Evolutionary conservation across 2,113 vertebrate species (phyloP).

Genomic region (Tenrec ecaudatus): DNA sequence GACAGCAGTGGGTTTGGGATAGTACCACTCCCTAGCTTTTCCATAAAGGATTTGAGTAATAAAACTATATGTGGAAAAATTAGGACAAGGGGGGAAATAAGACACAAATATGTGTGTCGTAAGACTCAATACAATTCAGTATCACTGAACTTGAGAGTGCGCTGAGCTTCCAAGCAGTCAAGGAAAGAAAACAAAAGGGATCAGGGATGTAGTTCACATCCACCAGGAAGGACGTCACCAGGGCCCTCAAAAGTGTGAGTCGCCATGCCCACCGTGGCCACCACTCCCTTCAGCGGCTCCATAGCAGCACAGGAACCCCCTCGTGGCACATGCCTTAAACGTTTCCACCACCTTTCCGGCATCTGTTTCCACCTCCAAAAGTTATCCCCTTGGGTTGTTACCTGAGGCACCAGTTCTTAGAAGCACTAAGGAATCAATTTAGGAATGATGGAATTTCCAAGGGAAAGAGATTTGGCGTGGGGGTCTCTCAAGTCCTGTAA

Average conservation of each 20-base stretch:
- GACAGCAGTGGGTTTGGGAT: no score
- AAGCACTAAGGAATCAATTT: conserved; percentile 4
- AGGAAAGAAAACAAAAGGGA: not conserved
- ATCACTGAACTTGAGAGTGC: not conserved
- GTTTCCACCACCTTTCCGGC: not conserved
- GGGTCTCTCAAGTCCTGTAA: not conserved
- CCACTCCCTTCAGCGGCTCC: not conserved
- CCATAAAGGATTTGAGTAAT: conserved; percentile 13
- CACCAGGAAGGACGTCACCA: not conserved
- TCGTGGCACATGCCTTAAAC: not conserved
- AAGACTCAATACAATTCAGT: not conserved
- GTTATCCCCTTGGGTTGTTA: not conserved
- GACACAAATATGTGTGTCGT: not conserved
- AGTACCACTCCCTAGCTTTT: not conserved
- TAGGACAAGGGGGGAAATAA: not conserved
- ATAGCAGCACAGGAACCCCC: not conserved
- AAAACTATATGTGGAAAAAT: not conserved
- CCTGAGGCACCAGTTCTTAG: not conserved
- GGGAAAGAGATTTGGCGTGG: not conserved
- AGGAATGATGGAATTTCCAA: not conserved
- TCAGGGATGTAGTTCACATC: not conserved
- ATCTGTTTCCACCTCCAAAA: not conserved
- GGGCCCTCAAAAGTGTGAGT: not conserved
- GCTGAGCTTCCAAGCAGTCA: not conserved
- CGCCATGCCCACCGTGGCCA: not conserved